phyloP scores from a whole-genome alignment of 2,113 vertebrate genomes.

The Geococcyx californianus region DNA sequence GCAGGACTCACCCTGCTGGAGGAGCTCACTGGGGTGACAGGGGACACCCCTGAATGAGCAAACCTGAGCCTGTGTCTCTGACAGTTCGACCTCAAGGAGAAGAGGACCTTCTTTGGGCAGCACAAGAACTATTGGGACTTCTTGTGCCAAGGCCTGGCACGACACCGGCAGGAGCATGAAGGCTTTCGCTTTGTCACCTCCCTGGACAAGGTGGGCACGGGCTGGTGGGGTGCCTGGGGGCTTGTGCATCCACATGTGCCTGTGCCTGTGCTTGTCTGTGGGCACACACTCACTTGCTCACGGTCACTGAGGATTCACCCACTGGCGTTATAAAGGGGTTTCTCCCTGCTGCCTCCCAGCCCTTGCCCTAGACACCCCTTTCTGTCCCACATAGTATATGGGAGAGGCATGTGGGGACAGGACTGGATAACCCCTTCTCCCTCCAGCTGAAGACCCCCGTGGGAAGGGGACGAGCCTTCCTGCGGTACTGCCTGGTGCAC shows the following conservation, averaged over 20 bases:
- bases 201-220: slow-evolving; percentile 66
- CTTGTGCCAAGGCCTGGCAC: slow-evolving; percentile 58
- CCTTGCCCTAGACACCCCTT: neutral
- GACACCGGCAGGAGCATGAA: slow-evolving; percentile 8
- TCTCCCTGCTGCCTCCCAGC: neutral
- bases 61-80: neutral
- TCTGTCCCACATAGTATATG: neutral
- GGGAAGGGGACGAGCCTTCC: slow-evolving; percentile 78
- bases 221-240: neutral
- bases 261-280: rapidly evolving
- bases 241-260: rapidly evolving
- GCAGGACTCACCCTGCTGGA: rapidly evolving
- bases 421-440: neutral
- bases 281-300: neutral
- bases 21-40: neutral
- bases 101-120: slow-evolving; percentile 72
- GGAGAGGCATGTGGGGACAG: rapidly evolving
- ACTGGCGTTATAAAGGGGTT: neutral
- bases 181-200: slow-evolving; percentile 40
- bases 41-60: neutral
- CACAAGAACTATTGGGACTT: slow-evolving; percentile 81
- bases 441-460: slow-evolving; percentile 72
- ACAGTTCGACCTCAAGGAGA: slow-evolving; percentile 80
- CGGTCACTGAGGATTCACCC: rapidly evolving
- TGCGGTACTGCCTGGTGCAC: slow-evolving; percentile 77